Evolutionary conservation across 2,113 vertebrate genomes (phyloP), one percentile per base, ranked within the genome.

Genomic region (Hypocryptadius cinnamomeus): DNA sequence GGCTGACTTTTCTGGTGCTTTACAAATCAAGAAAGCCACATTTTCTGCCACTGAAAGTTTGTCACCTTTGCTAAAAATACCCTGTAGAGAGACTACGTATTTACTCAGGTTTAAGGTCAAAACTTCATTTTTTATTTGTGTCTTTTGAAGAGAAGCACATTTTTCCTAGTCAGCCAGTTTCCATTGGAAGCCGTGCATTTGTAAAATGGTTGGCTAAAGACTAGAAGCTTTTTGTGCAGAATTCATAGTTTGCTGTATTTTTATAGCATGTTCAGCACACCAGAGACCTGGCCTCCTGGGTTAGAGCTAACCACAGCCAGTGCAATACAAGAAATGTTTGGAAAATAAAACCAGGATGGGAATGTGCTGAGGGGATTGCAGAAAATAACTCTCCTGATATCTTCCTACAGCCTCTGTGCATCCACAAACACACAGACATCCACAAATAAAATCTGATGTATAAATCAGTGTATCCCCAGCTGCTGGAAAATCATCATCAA

Each of bases 61-160:
- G 74, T 90, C 88, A 86, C 88, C 72, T 93, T 86, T 78, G 53
- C 69, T 89, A 60, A 92, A 89, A 51, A 90, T 48, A 86, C 54
- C 82, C 90, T 88, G 47, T 88, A 88, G 90, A 95, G 68, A 85
- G 40, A 73, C 39, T 0, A 0, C 13, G n/a, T 76, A 68, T 89
- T 90, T 53, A 53, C 84, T 65, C 70, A 69, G 89, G 85, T 82
- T 95, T 93, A 95, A 95, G 93, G 94, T 95, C 93, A 95, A 94
- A 91, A 87, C 92, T 95, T 94, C 89, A 95, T 61, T 69, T 90
- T 94, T 80, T 80, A 47, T 93, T 93, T 92, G 74, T 50, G 39
- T 85, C 79, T 90, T 94, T 82, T 66, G 59, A 69, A 87, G 68
- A 83, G 88, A 80, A 73, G 25, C n/a, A 57, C 30, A 39, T 93